Conservation (phyloP, 1,140 invertebrate species). For the Sitobion miscanthi region DNA sequence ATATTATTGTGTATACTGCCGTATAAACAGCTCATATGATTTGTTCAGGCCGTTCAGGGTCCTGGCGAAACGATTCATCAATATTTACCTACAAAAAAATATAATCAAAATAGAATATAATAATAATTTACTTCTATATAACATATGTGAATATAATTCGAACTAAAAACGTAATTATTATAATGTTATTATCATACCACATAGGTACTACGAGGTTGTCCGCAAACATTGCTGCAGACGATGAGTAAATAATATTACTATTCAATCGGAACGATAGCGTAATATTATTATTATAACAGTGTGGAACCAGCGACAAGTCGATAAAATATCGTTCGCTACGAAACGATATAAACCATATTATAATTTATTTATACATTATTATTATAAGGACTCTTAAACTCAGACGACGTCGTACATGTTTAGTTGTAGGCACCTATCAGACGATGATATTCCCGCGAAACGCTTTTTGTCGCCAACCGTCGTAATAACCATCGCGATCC, state of each 20-base stretch:
- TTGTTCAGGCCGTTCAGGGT: background rate
- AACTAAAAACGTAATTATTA: background rate
- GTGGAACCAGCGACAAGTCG: background rate
- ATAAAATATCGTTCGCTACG: background rate
- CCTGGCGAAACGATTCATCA: no score
- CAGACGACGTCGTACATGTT: background rate
- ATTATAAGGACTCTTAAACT: background rate
- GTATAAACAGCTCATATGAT: background rate
- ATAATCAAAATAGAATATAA: no score
- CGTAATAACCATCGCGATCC: background rate
- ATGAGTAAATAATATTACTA: background rate
- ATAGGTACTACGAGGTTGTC: no score
- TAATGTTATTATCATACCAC: background rate
- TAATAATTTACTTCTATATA: no score
- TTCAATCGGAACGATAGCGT: background rate
- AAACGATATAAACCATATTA: background rate
- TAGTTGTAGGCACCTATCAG: background rate
- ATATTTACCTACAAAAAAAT: no score
- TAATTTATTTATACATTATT: no score
- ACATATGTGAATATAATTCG: background rate
- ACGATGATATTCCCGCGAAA: background rate
- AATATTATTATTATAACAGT: background rate
- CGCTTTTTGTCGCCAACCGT: background rate
- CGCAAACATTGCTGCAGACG: no score
- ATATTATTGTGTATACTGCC: background rate